Percentiles rank a stretch among this genome's conserved stretches.
These are phyloP conservation scores for Drepana falcataria DNA, from an alignment of 2,888 invertebrate genomes.

Conservation along the genomic window DNA sequence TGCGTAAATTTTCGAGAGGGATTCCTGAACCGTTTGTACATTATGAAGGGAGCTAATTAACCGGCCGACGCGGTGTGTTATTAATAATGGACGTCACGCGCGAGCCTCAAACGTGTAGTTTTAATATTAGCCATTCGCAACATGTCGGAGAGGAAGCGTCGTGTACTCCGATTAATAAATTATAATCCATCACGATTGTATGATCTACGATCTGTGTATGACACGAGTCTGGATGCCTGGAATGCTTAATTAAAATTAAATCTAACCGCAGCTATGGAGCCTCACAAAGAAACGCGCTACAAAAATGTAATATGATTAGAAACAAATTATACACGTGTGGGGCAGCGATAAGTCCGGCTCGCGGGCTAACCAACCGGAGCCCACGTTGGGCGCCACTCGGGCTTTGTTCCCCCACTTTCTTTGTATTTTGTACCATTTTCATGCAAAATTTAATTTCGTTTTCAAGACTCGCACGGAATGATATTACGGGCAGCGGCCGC, in stretches of 20 bases:
- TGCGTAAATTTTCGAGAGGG: conserved; percentile 64
- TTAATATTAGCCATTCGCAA: conserved; percentile 25
- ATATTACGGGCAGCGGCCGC: conserved; percentile 67
- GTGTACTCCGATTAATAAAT: neutral
- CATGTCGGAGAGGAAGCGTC: conserved; percentile 6
- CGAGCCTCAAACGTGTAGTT: conserved; percentile 26
- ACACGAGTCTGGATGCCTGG: conserved; percentile 15
- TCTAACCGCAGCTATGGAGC: conserved; percentile 25
- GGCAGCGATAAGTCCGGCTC: conserved; percentile 46
- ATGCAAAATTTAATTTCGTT: conserved; percentile 79
- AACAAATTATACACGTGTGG: conserved; percentile 63
- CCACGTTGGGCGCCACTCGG: conserved; percentile 50
- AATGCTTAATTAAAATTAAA: conserved; percentile 40
- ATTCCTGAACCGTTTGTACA: conserved; percentile 67
- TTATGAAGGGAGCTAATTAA: conserved; percentile 75
- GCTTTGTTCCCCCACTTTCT: conserved; percentile 75
- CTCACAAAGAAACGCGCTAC: conserved; percentile 35
- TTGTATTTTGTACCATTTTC: conserved; percentile 76
- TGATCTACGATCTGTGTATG: conserved; percentile 5
- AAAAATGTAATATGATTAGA: conserved; percentile 74
- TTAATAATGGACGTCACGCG: conserved; percentile 40
- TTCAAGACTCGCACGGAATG: conserved; percentile 77
- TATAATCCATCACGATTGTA: neutral
- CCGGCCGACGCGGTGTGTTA: conserved; percentile 39
- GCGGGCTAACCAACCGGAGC: conserved; percentile 61